phyloP scores from a whole-genome alignment of 2,888 invertebrate genomes.

The Mantis religiosa region DNA sequence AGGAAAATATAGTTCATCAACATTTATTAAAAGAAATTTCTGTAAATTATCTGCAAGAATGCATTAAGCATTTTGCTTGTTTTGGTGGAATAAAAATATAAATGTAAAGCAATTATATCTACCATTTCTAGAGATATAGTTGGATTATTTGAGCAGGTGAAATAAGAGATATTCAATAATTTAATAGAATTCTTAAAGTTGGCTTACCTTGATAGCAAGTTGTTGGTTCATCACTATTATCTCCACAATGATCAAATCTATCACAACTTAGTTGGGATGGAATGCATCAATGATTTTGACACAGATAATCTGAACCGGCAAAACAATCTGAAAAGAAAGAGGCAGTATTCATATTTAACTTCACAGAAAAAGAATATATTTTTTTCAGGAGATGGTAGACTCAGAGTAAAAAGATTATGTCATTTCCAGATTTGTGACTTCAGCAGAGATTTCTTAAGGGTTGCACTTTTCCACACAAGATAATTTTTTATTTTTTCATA shows the following conservation, averaged over 20 bases:
- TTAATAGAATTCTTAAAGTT: neutral
- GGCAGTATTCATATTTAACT: neutral
- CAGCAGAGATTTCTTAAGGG: too few relatives aligned
- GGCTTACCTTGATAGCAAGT: constrained; percentile 53
- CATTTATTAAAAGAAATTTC: neutral
- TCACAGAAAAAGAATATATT: neutral
- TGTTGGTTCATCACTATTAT: constrained; percentile 63
- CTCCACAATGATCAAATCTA: constrained; percentile 73
- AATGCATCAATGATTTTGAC: constrained; percentile 67
- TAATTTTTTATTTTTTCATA: too few relatives aligned
- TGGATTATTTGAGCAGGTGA: too few relatives aligned
- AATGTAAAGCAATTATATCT: neutral
- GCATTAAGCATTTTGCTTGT: neutral
- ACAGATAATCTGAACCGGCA: constrained; percentile 63
- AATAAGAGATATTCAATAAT: too few relatives aligned
- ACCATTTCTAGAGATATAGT: neutral
- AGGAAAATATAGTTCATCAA: too few relatives aligned
- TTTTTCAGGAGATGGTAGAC: too few relatives aligned
- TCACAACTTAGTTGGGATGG: constrained; percentile 64
- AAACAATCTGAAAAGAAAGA: constrained; percentile 54
- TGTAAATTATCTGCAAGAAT: neutral
- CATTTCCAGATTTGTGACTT: too few relatives aligned
- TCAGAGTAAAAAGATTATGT: too few relatives aligned
- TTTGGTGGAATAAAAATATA: neutral
- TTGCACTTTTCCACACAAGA: too few relatives aligned